Evolutionary conservation across 2,113 vertebrate genomes (phyloP).

Genomic region (Azemiops feae): DNA sequence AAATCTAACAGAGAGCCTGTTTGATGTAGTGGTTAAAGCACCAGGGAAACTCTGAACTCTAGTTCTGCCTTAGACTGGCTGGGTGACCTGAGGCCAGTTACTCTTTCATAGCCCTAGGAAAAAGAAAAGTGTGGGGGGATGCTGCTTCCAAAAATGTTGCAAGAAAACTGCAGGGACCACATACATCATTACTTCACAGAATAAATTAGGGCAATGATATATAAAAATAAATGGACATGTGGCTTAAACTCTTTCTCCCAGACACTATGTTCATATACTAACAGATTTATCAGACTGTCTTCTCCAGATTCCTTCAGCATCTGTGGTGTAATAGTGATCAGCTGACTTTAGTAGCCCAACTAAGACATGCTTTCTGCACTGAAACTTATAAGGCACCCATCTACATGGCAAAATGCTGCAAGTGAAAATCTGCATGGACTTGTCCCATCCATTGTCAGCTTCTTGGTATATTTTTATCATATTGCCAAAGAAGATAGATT

Average conservation of each 20-base stretch:
- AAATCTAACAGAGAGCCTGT: not conserved
- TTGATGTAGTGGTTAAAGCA: not conserved
- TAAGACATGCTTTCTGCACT: not conserved
- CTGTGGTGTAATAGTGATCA: not conserved
- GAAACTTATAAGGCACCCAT: not conserved
- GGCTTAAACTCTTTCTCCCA: not conserved
- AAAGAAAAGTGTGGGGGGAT: not conserved
- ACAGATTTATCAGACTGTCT: not conserved
- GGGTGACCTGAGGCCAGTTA: not conserved
- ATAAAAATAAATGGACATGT: not conserved
- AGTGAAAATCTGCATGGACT: not conserved
- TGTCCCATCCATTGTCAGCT: not conserved
- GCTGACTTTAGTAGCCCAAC: not conserved
- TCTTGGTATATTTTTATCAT: not conserved
- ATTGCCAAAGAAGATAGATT: not conserved
- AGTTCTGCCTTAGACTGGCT: not conserved
- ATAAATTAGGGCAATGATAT: not conserved
- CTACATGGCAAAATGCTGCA: not conserved
- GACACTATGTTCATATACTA: not conserved
- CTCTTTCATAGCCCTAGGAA: not conserved
- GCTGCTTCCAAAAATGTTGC: not conserved
- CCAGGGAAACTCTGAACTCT: not conserved
- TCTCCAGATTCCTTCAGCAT: not conserved
- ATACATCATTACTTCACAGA: not conserved
- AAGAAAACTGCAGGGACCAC: not conserved